These are phyloP conservation scores for Sciurus vulgaris DNA, from an alignment of 2,797 vertebrate genomes.

Conservation along the genomic window DNA sequence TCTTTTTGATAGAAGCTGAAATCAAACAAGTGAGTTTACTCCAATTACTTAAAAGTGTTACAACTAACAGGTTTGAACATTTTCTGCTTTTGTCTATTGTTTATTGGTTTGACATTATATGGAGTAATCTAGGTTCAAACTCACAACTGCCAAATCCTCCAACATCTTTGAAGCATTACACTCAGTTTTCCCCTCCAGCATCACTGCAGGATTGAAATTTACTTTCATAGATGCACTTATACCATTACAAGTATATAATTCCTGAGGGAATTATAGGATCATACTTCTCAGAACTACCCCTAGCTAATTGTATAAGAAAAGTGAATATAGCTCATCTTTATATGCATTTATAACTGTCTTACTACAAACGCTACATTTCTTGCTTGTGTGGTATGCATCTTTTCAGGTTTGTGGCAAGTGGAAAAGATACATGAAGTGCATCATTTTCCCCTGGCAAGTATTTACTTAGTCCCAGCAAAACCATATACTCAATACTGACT, in stretches of 20 bases:
- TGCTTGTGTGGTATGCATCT: background rate
- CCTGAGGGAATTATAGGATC: background rate
- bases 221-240: background rate
- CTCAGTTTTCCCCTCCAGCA: background rate
- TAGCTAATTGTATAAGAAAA: background rate
- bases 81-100: background rate
- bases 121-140: background rate
- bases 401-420: constrained; percentile 7
- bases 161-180: background rate
- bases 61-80: background rate
- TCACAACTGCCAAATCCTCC: background rate
- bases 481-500: background rate
- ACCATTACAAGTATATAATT: background rate
- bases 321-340: background rate
- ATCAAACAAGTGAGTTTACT: background rate
- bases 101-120: constrained; percentile 23
- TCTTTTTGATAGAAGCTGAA: constrained; percentile 31
- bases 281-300: background rate
- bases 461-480: background rate
- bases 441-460: constrained; percentile 34
- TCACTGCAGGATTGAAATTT: constrained; percentile 1
- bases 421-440: constrained; percentile 28
- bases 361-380: background rate
- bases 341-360: background rate
- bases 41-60: constrained; percentile 24